Evolutionary conservation across 2,797 vertebrate genomes (phyloP).

Genomic region (Dermochelys coriacea): DNA sequence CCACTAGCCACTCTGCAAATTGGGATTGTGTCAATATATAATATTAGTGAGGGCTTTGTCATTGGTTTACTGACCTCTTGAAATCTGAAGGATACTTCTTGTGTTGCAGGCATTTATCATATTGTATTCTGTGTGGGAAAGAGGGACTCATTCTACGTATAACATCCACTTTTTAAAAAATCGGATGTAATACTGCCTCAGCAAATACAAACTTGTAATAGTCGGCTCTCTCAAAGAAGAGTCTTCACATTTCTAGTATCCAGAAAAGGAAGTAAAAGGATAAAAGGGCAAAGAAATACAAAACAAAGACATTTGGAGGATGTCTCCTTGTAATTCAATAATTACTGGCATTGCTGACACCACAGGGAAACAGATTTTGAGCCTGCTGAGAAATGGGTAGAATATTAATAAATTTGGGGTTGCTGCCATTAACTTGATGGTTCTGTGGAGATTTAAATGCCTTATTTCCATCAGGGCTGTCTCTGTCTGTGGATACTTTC

Average conservation of each 20-base stretch:
- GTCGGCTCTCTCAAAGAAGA: not conserved
- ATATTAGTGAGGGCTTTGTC: not conserved
- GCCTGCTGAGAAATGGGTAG: not conserved
- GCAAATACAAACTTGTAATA: not conserved
- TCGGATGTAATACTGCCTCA: not conserved
- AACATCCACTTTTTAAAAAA: not conserved
- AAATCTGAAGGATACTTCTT: not conserved
- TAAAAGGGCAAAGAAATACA: not conserved
- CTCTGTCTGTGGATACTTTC: conserved; percentile 31
- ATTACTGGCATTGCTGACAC: not conserved
- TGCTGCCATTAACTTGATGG: not conserved
- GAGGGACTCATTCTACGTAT: not conserved
- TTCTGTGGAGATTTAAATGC: not conserved
- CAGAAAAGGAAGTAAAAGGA: not conserved
- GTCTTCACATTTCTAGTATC: not conserved
- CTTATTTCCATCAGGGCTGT: conserved; percentile 5
- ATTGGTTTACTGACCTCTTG: not conserved
- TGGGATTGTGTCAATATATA: not conserved
- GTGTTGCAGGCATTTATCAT: not conserved
- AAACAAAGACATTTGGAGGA: not conserved
- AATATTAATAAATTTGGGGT: not conserved
- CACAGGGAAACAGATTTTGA: not conserved
- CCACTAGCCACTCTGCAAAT: not conserved
- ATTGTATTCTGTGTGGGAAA: not conserved
- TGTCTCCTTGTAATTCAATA: not conserved